Evolutionary conservation across 1,140 invertebrate genomes (phyloP).

Genomic region (Eupristina koningsbergeri): DNA sequence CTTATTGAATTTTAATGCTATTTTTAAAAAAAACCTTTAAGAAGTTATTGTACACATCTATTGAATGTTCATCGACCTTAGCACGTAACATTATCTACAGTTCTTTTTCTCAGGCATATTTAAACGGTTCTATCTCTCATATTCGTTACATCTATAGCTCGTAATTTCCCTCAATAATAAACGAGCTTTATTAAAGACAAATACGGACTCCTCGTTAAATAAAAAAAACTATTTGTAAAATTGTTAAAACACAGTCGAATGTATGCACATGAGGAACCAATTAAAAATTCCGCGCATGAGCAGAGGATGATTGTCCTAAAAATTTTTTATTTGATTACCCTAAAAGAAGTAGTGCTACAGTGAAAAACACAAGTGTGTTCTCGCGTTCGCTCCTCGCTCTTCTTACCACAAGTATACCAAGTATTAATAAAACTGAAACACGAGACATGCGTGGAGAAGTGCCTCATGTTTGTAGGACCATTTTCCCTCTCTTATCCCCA

Average conservation of each 20-base stretch:
- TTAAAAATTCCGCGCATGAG: constrained; percentile 22
- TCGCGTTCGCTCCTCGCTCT: neutral
- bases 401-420: constrained; percentile 39
- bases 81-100: neutral
- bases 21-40: too few species aligned
- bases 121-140: neutral
- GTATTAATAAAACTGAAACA: constrained; percentile 50
- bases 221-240: constrained; percentile 6
- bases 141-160: neutral
- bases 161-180: too few species aligned
- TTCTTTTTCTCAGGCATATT: neutral
- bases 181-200: neutral
- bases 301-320: neutral
- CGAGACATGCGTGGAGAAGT: constrained; percentile 24
- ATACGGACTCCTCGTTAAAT: neutral
- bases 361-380: neutral
- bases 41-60: neutral
- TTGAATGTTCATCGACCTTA: neutral
- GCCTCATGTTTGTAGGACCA: neutral
- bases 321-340: too few species aligned
- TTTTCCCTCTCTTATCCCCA: neutral
- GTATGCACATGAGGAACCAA: neutral
- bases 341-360: neutral
- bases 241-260: too few species aligned
- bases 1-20: too few species aligned